phyloP scores from a whole-genome alignment of 2,113 vertebrate genomes.

The Cyphomyrus discorhynchus region DNA sequence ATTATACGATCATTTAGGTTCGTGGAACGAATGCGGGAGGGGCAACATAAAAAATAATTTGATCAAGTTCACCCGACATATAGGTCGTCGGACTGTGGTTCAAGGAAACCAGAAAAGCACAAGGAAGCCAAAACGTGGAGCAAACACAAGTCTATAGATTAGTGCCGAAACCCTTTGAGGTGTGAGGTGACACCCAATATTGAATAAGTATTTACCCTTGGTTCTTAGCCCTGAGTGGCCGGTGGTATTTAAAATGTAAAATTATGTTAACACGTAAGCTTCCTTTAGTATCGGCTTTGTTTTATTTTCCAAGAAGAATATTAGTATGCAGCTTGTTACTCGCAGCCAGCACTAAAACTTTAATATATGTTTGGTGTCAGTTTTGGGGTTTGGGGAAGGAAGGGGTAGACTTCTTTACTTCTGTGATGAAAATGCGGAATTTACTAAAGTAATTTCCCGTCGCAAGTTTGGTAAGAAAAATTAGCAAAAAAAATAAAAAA shows the following conservation, averaged over 20 bases:
- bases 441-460: neutral
- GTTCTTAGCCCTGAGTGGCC: neutral
- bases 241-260: neutral
- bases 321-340: neutral
- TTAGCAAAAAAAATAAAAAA: neutral
- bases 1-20: neutral
- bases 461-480: neutral
- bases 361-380: neutral
- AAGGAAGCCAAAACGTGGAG: neutral
- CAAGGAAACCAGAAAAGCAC: neutral
- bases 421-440: neutral
- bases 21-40: neutral
- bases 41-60: neutral
- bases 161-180: neutral
- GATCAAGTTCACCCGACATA: neutral
- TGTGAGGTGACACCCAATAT: neutral
- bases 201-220: neutral
- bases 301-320: neutral
- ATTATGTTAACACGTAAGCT: neutral
- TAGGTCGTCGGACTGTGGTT: neutral
- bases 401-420: neutral
- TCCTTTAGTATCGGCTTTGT: neutral
- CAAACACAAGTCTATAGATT: neutral
- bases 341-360: neutral
- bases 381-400: neutral